These are phyloP conservation scores for Protodeltote pygarga DNA, from an alignment of 2,888 invertebrate genomes.

Conservation along the genomic window DNA sequence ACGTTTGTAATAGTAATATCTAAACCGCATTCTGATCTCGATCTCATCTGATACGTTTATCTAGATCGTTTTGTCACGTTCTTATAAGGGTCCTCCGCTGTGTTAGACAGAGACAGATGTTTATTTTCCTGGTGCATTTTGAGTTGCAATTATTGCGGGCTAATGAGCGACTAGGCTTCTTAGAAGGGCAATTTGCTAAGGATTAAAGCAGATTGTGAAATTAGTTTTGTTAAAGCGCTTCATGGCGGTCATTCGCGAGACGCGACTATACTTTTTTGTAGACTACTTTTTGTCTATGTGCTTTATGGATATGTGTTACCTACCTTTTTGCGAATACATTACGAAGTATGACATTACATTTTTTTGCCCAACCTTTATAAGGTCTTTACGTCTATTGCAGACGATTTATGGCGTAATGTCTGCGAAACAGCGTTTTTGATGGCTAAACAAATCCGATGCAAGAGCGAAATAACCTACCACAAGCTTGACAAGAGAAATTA, in stretches of 20 bases:
- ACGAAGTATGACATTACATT: slow-evolving; percentile 10
- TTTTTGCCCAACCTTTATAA: slow-evolving; percentile 14
- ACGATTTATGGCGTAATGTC: too few species aligned
- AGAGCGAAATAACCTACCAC: too few species aligned
- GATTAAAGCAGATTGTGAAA: slow-evolving; percentile 56
- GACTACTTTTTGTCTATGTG: slow-evolving; percentile 34
- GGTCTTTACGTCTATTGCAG: background rate
- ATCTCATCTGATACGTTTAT: slow-evolving; percentile 76
- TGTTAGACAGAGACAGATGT: slow-evolving; percentile 60
- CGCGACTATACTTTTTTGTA: slow-evolving; percentile 25
- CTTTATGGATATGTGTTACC: slow-evolving; percentile 36
- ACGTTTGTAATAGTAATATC: slow-evolving; percentile 74
- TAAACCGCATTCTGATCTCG: slow-evolving; percentile 71
- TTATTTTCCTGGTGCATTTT: slow-evolving; percentile 64
- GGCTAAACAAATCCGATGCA: too few species aligned
- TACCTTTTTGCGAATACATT: slow-evolving; percentile 37
- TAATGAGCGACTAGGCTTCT: slow-evolving; percentile 70
- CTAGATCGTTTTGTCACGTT: slow-evolving; percentile 76
- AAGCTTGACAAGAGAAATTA: too few species aligned
- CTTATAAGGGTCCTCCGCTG: slow-evolving; percentile 46
- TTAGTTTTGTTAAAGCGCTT: slow-evolving; percentile 40
- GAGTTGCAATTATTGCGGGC: slow-evolving; percentile 71
- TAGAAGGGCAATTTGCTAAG: slow-evolving; percentile 65
- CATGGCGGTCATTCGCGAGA: slow-evolving; percentile 31
- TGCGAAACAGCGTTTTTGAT: too few species aligned